Conservation (phyloP, 2,113 vertebrate species). For the Rhegmatorhina hoffmannsi region DNA sequence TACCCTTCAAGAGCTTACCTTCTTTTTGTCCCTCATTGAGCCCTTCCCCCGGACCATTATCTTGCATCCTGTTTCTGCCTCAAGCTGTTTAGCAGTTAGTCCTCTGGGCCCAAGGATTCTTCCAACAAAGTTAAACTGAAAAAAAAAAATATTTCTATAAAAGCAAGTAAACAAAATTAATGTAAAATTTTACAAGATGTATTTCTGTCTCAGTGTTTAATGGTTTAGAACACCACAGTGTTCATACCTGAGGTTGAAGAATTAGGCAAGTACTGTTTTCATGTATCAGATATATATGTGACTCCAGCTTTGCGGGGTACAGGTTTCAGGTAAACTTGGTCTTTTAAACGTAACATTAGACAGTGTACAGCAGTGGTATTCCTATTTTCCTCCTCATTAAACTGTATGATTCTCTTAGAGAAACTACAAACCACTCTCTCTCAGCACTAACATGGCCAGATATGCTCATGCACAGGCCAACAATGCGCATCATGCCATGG, state of each 20-base stretch:
- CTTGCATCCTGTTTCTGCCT: conserved; percentile 99
- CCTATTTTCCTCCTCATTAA: not conserved
- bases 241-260: not conserved
- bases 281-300: not conserved
- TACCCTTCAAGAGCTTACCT: conserved; percentile 78
- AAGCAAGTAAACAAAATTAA: not conserved
- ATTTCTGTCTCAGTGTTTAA: not conserved
- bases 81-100: conserved; percentile 97
- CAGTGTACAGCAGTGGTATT: not conserved
- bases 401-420: not conserved
- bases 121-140: conserved; percentile 97
- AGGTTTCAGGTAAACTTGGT: not conserved
- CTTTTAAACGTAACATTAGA: not conserved
- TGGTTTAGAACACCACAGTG: not conserved
- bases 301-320: not conserved
- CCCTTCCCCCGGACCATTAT: conserved; percentile 99
- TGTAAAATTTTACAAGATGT: not conserved
- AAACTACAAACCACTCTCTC: not conserved
- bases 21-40: conserved; percentile 99
- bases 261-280: not conserved
- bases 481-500: rapidly evolving
- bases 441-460: not conserved
- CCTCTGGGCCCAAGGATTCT: conserved; percentile 98
- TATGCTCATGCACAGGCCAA: not conserved
- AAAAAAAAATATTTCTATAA: not conserved